Evolutionary conservation across 2,888 invertebrate species (phyloP), one percentile per base, ranked within the genome.

Genomic region (Pristionchus mayeri): DNA sequence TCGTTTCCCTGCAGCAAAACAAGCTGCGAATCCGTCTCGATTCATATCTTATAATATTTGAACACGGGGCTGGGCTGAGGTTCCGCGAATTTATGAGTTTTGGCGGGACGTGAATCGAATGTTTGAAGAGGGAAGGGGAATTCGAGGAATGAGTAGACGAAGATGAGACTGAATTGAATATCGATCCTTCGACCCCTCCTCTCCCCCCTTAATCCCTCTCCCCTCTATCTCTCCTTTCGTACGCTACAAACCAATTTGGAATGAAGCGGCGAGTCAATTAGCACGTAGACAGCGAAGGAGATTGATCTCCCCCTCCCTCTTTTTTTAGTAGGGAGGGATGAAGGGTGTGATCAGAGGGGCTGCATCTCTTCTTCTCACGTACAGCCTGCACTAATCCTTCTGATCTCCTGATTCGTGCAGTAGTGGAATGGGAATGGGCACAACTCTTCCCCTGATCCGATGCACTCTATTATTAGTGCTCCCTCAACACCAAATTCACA

Each of bases 211-310:
- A 71, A 40, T 44, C 71, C 16, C n/a, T 7, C 21, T 57, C n/a
- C 67, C 30, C 40, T 16, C 71, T 30, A 21, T 24, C 44, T 24
- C 40, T 21, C 71, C 37, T 24, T 44, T 71, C 18, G 18, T 67
- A 67, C 71, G 40, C 71, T 71, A 71, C 71, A 71, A 71, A 24
- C 71, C 71, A 71, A 71, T 71, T 71, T 71, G 16, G 21, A 71
- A 40, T 71, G 71, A 40, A 44, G 71, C 6, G 18, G 37, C 11
- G 71, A 71, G 9, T 71, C 71, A 71, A 71, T 71, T 71, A 71
- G 71, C 63, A 63, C 63, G 63, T 71, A 71, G 71, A 40, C 44
- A 13, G 40, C 6, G 71, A 24, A 37, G 6, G 44, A 71, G 71
- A 71, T 71, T 71, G 71, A 40, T 71, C 71, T 71, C 71, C 71